These are phyloP conservation scores for Cyanoderma ruficeps DNA, from an alignment of 2,113 vertebrate genomes.

Conservation along the genomic window DNA sequence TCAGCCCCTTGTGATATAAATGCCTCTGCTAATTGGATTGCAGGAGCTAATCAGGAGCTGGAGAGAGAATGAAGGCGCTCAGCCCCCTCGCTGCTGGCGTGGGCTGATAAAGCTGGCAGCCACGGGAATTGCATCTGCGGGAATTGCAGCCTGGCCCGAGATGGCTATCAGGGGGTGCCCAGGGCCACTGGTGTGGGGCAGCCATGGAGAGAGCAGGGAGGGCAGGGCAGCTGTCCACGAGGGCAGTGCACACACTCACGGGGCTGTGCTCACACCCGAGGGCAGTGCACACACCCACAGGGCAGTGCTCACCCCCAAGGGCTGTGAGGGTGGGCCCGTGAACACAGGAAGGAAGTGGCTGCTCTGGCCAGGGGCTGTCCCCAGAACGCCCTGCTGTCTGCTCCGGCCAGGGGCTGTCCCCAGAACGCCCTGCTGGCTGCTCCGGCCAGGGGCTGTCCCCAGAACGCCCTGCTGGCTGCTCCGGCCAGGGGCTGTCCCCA, in stretches of 20 bases:
- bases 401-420: too few species aligned
- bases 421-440: too few species aligned
- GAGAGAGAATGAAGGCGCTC: constrained; percentile 51
- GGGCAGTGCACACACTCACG: neutral
- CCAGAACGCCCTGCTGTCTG: too few species aligned
- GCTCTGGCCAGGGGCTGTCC: too few species aligned
- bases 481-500: neutral
- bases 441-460: neutral
- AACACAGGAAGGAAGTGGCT: neutral
- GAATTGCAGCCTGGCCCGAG: neutral
- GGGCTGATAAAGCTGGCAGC: constrained; percentile 67
- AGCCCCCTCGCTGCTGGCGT: constrained; percentile 21
- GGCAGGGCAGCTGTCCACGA: fast-evolving
- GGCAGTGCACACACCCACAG: neutral
- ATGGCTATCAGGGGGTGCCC: neutral
- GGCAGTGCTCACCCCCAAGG: neutral
- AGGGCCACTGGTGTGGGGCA: neutral
- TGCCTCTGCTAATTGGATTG: constrained; percentile 78
- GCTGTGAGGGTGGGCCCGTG: fast-evolving
- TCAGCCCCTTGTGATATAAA: constrained; percentile 73
- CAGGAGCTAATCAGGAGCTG: constrained; percentile 72
- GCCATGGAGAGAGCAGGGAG: neutral
- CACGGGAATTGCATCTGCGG: neutral
- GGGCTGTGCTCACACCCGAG: neutral
- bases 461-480: too few species aligned